Percentiles rank a stretch among this genome's conserved stretches.
Evolutionary conservation across 2,797 vertebrate species (phyloP).

Genomic region (Aphelocoma californica): DNA sequence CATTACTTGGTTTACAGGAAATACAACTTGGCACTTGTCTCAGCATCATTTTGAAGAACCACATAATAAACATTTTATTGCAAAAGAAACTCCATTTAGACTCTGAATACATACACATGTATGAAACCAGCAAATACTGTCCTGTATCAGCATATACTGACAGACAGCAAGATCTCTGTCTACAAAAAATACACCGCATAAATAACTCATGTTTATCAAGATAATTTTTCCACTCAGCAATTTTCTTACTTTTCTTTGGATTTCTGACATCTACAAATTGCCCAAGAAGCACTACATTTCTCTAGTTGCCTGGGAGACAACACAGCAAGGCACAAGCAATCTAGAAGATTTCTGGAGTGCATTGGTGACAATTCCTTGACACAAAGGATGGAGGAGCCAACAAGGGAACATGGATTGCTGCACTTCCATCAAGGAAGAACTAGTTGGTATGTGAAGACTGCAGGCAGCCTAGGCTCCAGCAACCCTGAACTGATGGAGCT

Average conservation of each 20-base stretch:
- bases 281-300: neutral
- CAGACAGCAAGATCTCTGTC: neutral
- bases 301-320: neutral
- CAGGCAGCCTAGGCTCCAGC: neutral
- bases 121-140: neutral
- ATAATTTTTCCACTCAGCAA: neutral
- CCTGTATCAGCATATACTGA: neutral
- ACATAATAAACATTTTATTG: neutral
- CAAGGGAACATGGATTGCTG: neutral
- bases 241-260: slow-evolving; percentile 5
- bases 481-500: neutral
- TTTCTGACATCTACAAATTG: slow-evolving; percentile 1
- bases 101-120: neutral
- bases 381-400: neutral
- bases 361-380: neutral
- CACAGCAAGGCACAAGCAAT: neutral
- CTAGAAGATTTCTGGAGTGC: neutral
- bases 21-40: neutral
- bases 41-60: neutral
- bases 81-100: neutral
- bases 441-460: neutral
- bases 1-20: neutral
- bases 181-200: neutral
- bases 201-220: neutral
- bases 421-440: neutral